Evolutionary conservation across 2,888 invertebrate genomes (phyloP), one percentile per base, ranked within the genome.

Genomic region (Macrophya annulata): DNA sequence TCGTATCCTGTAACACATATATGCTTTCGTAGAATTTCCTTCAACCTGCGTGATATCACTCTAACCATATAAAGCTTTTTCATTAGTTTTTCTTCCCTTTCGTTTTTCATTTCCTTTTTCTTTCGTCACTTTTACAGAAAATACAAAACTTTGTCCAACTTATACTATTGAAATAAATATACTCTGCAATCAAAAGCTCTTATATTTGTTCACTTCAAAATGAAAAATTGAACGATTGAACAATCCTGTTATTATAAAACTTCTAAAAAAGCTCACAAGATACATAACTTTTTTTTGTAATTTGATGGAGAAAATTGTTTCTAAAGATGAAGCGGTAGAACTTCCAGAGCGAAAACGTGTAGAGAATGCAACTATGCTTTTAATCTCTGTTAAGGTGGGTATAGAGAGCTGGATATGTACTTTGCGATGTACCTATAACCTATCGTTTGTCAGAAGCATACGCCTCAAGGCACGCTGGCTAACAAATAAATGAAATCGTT

Each of bases 401-500:
- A 51, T 6, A 51, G n/a, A 5, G 17, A 31, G 31, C 31, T 31
- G n/a, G 51, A 51, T n/a, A n/a, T 31, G 17, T 51, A 51, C 6
- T 51, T 51, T n/a, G 17, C 17, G 17, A n/a, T 51, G n/a, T 51
- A 51, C 4, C 17, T 17, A 51, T 9, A 17, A 51, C 4, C 17
- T 17, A 51, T 9, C 51, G 51, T 51, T 51, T 51, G 51, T 51
- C 51, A 51, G 51, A 51, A 51, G 17, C 62, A 25, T 25, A 12
- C 62, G 68, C 31, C 68, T 17, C 68, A 15, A 17, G 31, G 68
- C 31, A 15, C 4, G 37, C 31, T 37, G 31, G 25, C 31, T 31
- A 68, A 68, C 68, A 15, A 31, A 68, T 68, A 68, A 68, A 31
- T 68, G 12, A 68, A 68, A 68, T 68, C 17, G 68, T 68, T 68